These are phyloP conservation scores for Megaptera novaeangliae DNA, from an alignment of 2,113 vertebrate genomes.

Conservation along the genomic window DNA sequence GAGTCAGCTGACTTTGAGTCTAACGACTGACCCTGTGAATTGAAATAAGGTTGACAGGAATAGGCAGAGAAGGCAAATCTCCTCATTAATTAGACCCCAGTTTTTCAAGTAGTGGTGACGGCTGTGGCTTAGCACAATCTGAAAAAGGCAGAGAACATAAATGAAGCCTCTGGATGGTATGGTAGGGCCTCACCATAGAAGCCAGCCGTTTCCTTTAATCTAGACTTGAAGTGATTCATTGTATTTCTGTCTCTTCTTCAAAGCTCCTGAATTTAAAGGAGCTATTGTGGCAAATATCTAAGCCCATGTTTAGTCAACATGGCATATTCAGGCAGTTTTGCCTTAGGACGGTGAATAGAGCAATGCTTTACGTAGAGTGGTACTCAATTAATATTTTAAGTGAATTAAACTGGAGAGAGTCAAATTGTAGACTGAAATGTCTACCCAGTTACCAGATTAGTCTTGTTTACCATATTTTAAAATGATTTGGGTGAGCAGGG, in stretches of 20 bases:
- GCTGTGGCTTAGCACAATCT: conserved; percentile 8
- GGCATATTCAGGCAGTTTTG: conserved; percentile 45
- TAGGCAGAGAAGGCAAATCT: conserved; percentile 67
- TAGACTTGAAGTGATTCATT: conserved; percentile 65
- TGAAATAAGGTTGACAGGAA: conserved; percentile 70
- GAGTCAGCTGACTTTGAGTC: conserved; percentile 70
- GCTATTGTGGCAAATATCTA: conserved; percentile 56
- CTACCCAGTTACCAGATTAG: conserved; percentile 18
- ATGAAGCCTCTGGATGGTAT: conserved; percentile 19
- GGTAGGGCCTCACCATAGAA: conserved; percentile 28
- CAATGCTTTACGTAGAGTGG: conserved; percentile 15
- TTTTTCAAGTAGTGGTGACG: conserved; percentile 55
- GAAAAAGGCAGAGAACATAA: conserved; percentile 49
- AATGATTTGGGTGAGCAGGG: neutral
- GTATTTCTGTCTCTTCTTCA: conserved; percentile 59
- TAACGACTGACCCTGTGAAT: conserved; percentile 66
- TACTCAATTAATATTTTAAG: conserved; percentile 57
- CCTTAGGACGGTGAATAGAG: conserved; percentile 42
- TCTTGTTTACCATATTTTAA: conserved; percentile 19
- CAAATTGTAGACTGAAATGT: neutral
- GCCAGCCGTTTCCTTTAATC: conserved; percentile 60
- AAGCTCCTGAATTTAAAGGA: conserved; percentile 61
- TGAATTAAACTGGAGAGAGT: conserved; percentile 45
- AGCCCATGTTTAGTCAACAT: conserved; percentile 65
- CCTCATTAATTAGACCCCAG: conserved; percentile 36